These are phyloP conservation scores for Crax fasciolata DNA, from an alignment of 2,797 vertebrate genomes.

Conservation along the genomic window DNA sequence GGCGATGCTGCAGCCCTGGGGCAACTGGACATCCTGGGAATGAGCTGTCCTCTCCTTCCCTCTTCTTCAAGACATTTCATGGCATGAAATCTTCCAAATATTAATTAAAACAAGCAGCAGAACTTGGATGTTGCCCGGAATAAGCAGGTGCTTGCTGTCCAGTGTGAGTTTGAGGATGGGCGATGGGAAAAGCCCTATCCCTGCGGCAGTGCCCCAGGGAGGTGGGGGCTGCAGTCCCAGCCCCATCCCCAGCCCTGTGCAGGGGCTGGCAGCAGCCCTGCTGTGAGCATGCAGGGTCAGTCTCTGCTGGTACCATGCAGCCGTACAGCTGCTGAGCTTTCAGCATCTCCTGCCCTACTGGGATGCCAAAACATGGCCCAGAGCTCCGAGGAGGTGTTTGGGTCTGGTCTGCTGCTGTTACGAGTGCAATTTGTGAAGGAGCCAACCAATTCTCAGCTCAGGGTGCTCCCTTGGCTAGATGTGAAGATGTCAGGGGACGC, in stretches of 20 bases:
- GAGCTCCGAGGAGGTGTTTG: not conserved
- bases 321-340: not conserved
- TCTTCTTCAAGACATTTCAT: not conserved
- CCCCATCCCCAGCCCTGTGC: not conserved
- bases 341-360: not conserved
- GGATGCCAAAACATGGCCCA: accelerated
- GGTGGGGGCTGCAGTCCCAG: not conserved
- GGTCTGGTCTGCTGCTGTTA: not conserved
- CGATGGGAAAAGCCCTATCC: not conserved
- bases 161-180: not conserved
- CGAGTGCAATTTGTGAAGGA: not conserved
- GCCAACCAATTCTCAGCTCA: accelerated
- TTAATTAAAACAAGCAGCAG: not conserved
- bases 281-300: not conserved
- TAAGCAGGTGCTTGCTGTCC: not conserved
- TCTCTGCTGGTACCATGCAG: not conserved
- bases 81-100: not conserved
- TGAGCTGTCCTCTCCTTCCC: no score
- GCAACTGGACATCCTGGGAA: not conserved
- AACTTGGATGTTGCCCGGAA: accelerated
- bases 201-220: not conserved
- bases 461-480: no score
- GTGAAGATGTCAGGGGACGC: accelerated
- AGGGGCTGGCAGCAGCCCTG: not conserved
- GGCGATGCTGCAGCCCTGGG: not conserved